Percentiles rank a stretch among this genome's conserved stretches.
Evolutionary conservation across 2,888 invertebrate species (phyloP).

Genomic region (Ferdinandea cuprea): DNA sequence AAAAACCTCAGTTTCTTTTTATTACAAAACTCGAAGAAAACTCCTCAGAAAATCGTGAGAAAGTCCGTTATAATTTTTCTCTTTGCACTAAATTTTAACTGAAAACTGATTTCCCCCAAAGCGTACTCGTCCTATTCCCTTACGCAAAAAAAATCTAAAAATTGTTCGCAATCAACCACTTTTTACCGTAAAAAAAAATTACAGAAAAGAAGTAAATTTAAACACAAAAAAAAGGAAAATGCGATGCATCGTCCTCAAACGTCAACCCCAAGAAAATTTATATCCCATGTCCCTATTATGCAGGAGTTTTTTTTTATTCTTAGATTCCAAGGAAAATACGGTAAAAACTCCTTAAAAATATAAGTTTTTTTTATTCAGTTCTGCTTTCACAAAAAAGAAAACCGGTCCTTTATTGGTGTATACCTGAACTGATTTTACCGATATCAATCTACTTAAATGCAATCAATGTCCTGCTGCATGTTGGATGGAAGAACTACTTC

Average conservation of each 20-base stretch:
- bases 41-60: slow-evolving; percentile 64
- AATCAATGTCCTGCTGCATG: slow-evolving; percentile 70
- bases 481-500: slow-evolving; percentile 39
- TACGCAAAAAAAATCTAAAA: slow-evolving; percentile 47
- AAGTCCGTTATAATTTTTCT: slow-evolving; percentile 66
- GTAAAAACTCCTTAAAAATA: slow-evolving; percentile 70
- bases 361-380: slow-evolving; percentile 33
- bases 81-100: slow-evolving; percentile 15
- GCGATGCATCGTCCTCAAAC: slow-evolving; percentile 64
- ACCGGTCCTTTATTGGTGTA: slow-evolving; percentile 15
- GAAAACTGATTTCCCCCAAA: slow-evolving; percentile 40
- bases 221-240: slow-evolving; percentile 23
- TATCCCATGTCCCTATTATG: slow-evolving; percentile 43
- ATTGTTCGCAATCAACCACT: slow-evolving; percentile 72
- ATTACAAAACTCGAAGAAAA: slow-evolving; percentile 25
- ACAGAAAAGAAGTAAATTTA: slow-evolving; percentile 28
- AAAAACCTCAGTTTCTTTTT: slow-evolving; percentile 34
- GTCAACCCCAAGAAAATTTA: slow-evolving; percentile 50
- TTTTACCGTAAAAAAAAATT: slow-evolving; percentile 64
- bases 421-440: slow-evolving; percentile 73
- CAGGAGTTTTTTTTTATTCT: slow-evolving; percentile 53
- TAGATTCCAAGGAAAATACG: slow-evolving; percentile 65
- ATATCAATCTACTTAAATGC: slow-evolving; percentile 73
- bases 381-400: slow-evolving; percentile 15
- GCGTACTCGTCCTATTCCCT: slow-evolving; percentile 10